Base-by-base conservation (phyloP, 2,797 vertebrate species). In the Champsocephalus gunnari region DNA sequence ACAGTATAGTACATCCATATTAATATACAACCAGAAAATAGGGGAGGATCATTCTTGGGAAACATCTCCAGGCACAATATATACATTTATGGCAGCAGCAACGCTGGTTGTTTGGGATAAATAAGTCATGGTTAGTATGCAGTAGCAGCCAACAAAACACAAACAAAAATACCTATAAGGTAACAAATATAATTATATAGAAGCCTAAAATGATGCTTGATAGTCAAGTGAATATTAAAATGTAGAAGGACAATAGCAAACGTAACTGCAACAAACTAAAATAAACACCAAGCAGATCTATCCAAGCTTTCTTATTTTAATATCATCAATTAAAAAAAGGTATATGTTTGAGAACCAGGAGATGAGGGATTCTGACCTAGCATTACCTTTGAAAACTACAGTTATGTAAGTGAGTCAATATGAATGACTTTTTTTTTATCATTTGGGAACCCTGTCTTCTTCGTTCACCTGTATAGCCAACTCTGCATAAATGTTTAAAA, bases 341-440 rank as follows among this genome's bases (percentile, higher is more conserved):
- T 4, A 51, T 49, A 28, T 57, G 24, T 51, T 28, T 38, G 13
- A 2, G 21, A 74, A 66, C 44, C 64, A 62, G 24, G 34, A 77
- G 53, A 79, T 66, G 21, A 44, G 51, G 54, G 63, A 85, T 57
- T 71, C 17, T 74, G 70, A 77, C 60, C 47, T 50, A 53, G 75
- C 50, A 50, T 17, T 41, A 44, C 59, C 47, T 68, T 72, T 71
- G 60, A 82, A 88, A 87, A 75, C 66, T 64, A 79, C 56, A 84
- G 48, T 68, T 45, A 88, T 75, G 71, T 68, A 63, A 57, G 49
- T 12, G 16, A 83, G 86, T 89, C 61, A 75, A 92, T 90, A 92
- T 85, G 73, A 75, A 89, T 87, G 59, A 71, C 63, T 61, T 79
- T 71, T 61, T 79, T 74, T 86, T 3, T 61, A 87, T 80, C 74